A percentile compares a stretch with the other conserved stretches of the same genome.
Conservation (phyloP, 2,797 vertebrate species). For the Phoxinus dragarum region DNA sequence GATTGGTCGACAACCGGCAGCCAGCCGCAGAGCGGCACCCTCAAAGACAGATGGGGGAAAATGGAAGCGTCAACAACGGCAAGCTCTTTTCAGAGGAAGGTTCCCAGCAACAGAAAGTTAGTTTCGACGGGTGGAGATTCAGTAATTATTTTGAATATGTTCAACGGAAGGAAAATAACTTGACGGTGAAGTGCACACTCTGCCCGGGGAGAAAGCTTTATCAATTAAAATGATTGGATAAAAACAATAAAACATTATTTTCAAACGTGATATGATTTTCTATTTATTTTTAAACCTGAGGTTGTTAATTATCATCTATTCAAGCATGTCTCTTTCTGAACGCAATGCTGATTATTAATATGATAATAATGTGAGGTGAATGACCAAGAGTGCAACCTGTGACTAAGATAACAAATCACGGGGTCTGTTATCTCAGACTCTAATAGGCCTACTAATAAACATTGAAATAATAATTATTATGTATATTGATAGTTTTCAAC, state of each 20-base stretch:
- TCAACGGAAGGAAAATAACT: too few relatives aligned
- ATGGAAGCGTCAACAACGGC: too few relatives aligned
- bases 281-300: not conserved
- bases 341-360: not conserved
- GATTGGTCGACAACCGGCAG: too few relatives aligned
- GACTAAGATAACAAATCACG: conserved; percentile 5
- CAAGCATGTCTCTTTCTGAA: not conserved
- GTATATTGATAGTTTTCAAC: not conserved
- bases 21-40: too few relatives aligned
- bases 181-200: too few relatives aligned
- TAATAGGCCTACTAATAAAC: not conserved
- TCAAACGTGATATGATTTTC: not conserved
- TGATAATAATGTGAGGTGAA: conserved; percentile 7
- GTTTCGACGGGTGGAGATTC: too few relatives aligned
- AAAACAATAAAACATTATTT: not conserved
- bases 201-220: too few relatives aligned
- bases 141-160: too few relatives aligned
- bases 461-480: not conserved
- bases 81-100: too few relatives aligned
- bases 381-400: conserved; percentile 1
- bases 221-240: not conserved
- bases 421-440: not conserved
- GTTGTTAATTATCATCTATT: not conserved
- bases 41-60: too few relatives aligned
- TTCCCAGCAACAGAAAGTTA: too few relatives aligned